A percentile compares a stretch with the other conserved stretches of the same genome.
These are phyloP conservation scores for Brachyhypopomus occidentalis DNA, from an alignment of 2,113 vertebrate species.

Conservation along the genomic window DNA sequence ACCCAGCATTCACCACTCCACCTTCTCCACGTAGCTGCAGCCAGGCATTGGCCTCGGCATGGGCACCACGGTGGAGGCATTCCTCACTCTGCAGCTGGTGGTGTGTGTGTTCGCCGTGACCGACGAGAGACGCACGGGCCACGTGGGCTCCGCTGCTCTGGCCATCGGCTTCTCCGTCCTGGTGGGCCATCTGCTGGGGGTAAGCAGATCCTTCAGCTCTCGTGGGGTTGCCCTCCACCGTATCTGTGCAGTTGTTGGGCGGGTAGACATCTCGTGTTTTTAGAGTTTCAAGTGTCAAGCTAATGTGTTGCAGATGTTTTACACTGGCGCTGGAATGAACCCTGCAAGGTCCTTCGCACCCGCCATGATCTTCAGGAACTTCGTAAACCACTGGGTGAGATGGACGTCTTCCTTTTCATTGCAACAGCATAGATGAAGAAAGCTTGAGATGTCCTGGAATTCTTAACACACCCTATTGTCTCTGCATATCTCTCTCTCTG, in stretches of 20 bases:
- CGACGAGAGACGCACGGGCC: conserved; percentile 87
- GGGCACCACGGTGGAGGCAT: conserved; percentile 90
- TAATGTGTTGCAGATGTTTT: conserved; percentile 81
- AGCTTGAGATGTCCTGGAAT: neutral
- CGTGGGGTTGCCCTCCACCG: neutral
- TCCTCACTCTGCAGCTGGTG: conserved; percentile 90
- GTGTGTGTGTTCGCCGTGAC: conserved; percentile 91
- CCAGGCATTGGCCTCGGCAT: conserved; percentile 88
- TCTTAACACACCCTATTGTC: neutral
- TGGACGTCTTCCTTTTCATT: neutral
- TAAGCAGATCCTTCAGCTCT: conserved; percentile 64
- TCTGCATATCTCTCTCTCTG: conserved; percentile 46
- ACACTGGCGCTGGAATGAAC: conserved; percentile 94
- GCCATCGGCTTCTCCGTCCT: conserved; percentile 92
- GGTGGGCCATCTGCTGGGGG: conserved; percentile 93
- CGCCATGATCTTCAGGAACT: conserved; percentile 89
- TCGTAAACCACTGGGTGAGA: conserved; percentile 95
- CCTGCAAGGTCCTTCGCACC: conserved; percentile 94
- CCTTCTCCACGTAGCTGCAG: conserved; percentile 76
- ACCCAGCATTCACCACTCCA: neutral
- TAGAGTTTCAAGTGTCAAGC: neutral
- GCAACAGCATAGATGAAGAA: neutral
- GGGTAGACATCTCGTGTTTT: neutral
- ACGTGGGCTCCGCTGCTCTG: conserved; percentile 83
- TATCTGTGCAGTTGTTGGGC: neutral